These are phyloP conservation scores for Jordanella pulchra DNA, from an alignment of 2,797 vertebrate species.

Conservation along the genomic window DNA sequence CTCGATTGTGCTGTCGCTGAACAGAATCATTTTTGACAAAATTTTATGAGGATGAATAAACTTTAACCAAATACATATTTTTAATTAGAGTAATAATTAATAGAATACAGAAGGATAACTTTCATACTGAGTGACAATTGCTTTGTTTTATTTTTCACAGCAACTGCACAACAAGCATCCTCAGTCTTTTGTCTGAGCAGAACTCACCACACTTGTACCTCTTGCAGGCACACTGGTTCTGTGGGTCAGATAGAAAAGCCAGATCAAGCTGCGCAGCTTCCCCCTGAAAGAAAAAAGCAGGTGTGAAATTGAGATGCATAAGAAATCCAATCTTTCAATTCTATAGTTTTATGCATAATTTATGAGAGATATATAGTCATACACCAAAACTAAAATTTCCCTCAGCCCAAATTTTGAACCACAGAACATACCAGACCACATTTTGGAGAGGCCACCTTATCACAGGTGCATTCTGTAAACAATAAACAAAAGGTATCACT, in stretches of 20 bases:
- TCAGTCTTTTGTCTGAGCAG: not conserved
- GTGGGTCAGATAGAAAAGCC: conserved; percentile 80
- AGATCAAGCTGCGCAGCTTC: conserved; percentile 88
- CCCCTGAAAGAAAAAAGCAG: conserved; percentile 77
- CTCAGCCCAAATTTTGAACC: not conserved
- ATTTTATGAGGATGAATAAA: not conserved
- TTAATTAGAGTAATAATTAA: not conserved
- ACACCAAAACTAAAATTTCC: not conserved
- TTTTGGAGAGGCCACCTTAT: conserved; percentile 84
- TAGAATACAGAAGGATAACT: no score
- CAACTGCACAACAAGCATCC: not conserved
- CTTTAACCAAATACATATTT: not conserved
- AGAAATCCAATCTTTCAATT: not conserved
- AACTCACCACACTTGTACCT: conserved; percentile 90
- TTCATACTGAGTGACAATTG: not conserved
- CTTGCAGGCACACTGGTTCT: conserved; percentile 89
- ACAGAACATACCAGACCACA: conserved; percentile 87
- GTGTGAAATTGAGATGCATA: not conserved
- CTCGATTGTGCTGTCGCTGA: not conserved
- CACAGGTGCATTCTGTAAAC: conserved; percentile 89
- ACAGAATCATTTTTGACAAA: not conserved
- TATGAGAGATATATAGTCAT: not conserved
- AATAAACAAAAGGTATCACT: conserved; percentile 3
- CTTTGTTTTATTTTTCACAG: not conserved
- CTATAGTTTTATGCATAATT: not conserved